Conservation (phyloP, 2,797 vertebrate species). For the Ctenopoma kingsleyae region DNA sequence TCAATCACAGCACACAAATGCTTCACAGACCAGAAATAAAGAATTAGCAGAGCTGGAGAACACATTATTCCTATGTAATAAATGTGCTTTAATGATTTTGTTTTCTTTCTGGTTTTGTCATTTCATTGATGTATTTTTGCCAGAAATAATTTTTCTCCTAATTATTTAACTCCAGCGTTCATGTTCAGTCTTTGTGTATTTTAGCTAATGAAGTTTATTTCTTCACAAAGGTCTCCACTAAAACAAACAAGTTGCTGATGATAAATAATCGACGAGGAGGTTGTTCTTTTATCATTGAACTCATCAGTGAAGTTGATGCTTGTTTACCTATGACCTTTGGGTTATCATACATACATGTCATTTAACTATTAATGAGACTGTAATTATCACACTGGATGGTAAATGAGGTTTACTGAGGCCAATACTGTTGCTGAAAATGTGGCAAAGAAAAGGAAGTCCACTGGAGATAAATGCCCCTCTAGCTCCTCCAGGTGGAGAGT, state of each 20-base stretch:
- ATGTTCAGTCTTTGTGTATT: slow-evolving; percentile 1
- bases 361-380: not conserved
- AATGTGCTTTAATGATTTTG: slow-evolving; percentile 3
- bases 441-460: not conserved
- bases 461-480: slow-evolving; percentile 13
- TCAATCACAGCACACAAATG: slow-evolving; percentile 33
- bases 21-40: slow-evolving; percentile 24
- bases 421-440: not conserved
- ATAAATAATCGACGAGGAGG: not conserved
- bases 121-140: not conserved
- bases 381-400: not conserved
- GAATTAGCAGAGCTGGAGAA: slow-evolving; percentile 22
- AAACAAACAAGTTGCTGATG: not conserved
- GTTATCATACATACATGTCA: not conserved
- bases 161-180: slow-evolving; percentile 10
- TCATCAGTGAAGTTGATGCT: not conserved
- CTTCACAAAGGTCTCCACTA: not conserved
- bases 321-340: not conserved
- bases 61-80: not conserved
- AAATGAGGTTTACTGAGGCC: slow-evolving; percentile 1
- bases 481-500: slow-evolving; percentile 29
- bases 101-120: slow-evolving; percentile 6
- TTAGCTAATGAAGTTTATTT: slow-evolving; percentile 6
- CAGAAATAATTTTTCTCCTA: slow-evolving; percentile 9
- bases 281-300: not conserved